These are phyloP conservation scores for Bolinopsis microptera DNA, from an alignment of 37 sponge, comb jelly and placozoan species.

Conservation along the genomic window DNA sequence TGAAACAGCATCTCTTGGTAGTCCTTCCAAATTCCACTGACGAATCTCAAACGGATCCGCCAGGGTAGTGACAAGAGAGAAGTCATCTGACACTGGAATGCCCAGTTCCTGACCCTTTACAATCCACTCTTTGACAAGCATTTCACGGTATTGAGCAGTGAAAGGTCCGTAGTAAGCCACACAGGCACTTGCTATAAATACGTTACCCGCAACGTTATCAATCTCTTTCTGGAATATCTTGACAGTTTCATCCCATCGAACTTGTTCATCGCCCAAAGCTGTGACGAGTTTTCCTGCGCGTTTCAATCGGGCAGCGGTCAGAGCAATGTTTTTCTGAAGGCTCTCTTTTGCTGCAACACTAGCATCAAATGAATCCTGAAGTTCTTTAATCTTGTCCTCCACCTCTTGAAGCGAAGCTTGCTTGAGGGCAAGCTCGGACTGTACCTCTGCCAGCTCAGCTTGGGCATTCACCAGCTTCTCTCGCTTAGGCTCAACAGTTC, in stretches of 20 bases:
- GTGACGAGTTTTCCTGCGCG: constrained; percentile 91
- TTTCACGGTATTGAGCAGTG: constrained; percentile 84
- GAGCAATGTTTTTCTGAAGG: constrained; percentile 81
- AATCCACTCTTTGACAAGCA: constrained; percentile 85
- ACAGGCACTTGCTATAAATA: constrained; percentile 96
- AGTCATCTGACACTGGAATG: constrained; percentile 90
- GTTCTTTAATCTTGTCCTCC: constrained; percentile 79
- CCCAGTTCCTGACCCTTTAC: constrained; percentile 80
- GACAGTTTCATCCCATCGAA: constrained; percentile 92
- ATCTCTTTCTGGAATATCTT: constrained; percentile 86
- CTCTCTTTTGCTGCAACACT: constrained; percentile 90
- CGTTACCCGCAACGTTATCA: constrained; percentile 96
- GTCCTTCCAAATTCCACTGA: constrained; percentile 93
- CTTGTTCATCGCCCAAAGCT: constrained; percentile 95
- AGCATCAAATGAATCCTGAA: constrained; percentile 70
- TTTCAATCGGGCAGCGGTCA: constrained; percentile 84
- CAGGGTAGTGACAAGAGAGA: constrained; percentile 71
- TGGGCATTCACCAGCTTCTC: constrained; percentile 87
- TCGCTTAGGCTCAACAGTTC: constrained; percentile 96
- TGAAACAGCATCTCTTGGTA: constrained; percentile 92
- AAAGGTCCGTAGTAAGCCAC: constrained; percentile 99
- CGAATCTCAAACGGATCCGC: constrained; percentile 95
- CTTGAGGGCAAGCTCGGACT: constrained; percentile 85
- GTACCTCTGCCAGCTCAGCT: constrained; percentile 79
- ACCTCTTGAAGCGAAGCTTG: constrained; percentile 83